phyloP scores from a whole-genome alignment of 2,888 invertebrate genomes.

The Meiosimyza decipiens region DNA sequence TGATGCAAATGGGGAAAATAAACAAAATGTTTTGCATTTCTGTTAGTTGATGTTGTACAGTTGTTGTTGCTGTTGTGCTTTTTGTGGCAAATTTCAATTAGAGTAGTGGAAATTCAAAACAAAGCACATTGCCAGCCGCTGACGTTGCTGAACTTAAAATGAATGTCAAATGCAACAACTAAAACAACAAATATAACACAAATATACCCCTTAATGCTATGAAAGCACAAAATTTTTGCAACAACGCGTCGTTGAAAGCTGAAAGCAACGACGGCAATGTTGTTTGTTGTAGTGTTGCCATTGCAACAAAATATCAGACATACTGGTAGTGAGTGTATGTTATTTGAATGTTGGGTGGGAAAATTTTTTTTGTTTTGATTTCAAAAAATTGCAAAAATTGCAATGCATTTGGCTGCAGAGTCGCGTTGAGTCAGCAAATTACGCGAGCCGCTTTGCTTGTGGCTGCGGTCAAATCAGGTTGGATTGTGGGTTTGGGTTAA shows the following conservation, averaged over 20 bases:
- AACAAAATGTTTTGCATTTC: not conserved
- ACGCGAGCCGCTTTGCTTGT: too few species aligned
- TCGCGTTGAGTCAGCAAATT: too few species aligned
- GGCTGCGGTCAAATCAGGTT: too few species aligned
- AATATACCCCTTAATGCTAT: constrained; percentile 23
- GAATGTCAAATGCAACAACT: not conserved
- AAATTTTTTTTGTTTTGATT: too few species aligned
- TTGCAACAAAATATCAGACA: too few species aligned
- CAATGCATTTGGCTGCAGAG: too few species aligned
- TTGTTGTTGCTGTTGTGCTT: not conserved
- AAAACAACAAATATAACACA: constrained; percentile 28
- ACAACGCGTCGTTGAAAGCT: constrained; percentile 38
- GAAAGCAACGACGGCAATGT: not conserved
- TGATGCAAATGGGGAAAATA: not conserved
- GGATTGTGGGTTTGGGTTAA: too few species aligned
- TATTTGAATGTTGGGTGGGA: too few species aligned
- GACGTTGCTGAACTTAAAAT: not conserved
- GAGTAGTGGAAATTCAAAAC: not conserved
- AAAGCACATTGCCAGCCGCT: too few species aligned
- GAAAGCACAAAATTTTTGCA: constrained; percentile 44
- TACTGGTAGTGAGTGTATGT: too few species aligned
- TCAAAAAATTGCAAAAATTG: too few species aligned
- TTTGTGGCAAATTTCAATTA: not conserved
- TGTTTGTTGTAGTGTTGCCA: too few species aligned
- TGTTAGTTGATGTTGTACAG: not conserved